These are phyloP conservation scores for Noctilio leporinus DNA, from an alignment of 2,113 vertebrate species.

Conservation along the genomic window DNA sequence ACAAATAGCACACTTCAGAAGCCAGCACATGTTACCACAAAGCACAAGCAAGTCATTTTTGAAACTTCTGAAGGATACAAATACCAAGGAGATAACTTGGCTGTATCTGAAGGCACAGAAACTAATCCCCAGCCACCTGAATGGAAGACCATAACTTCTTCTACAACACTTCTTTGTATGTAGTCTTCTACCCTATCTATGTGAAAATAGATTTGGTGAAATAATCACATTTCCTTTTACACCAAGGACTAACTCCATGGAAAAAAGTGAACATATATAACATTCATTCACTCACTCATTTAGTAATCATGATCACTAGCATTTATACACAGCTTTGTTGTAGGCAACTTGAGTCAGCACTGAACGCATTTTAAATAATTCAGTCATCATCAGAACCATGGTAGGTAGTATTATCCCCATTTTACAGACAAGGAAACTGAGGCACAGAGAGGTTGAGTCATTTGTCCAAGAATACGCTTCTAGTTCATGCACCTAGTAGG, in stretches of 20 bases:
- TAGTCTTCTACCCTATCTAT: accelerated
- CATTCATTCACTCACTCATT: too few relatives aligned
- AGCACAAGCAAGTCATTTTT: neutral
- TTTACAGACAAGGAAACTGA: neutral
- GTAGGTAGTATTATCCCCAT: too few relatives aligned
- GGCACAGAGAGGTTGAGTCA: neutral
- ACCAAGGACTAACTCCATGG: neutral
- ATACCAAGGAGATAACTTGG: neutral
- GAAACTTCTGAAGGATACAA: neutral
- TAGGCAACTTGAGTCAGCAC: neutral
- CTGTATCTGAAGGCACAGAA: neutral
- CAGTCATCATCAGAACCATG: neutral
- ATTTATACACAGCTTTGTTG: neutral
- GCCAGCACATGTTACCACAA: neutral
- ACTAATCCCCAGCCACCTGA: neutral
- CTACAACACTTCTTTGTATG: neutral
- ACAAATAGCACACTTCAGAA: neutral
- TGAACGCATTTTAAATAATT: neutral
- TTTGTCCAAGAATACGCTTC: neutral
- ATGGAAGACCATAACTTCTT: neutral
- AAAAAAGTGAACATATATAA: neutral
- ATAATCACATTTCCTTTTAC: neutral
- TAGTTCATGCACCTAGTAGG: neutral
- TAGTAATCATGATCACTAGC: neutral
- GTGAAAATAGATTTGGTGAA: neutral